Conservation (phyloP, 2,797 vertebrate genomes). For the Macropodus opercularis region DNA sequence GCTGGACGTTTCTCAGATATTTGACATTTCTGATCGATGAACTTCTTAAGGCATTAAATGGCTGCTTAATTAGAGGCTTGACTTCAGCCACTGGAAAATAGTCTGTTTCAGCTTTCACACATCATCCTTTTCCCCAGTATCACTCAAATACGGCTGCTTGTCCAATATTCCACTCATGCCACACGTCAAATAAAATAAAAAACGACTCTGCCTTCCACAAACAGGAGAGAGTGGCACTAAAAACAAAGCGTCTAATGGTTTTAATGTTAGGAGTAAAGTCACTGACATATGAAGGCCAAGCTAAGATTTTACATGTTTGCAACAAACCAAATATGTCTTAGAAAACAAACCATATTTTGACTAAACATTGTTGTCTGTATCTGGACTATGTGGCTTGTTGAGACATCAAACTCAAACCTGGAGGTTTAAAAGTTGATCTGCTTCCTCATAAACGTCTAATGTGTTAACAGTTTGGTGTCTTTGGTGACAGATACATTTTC, state of each 20-base stretch:
- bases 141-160: slow-evolving; percentile 5
- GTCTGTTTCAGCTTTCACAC: slow-evolving; percentile 46
- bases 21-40: slow-evolving; percentile 72
- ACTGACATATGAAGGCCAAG: too few species aligned
- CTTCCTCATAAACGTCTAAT: slow-evolving; percentile 63
- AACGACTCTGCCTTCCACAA: not conserved
- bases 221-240: not conserved
- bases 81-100: slow-evolving; percentile 58
- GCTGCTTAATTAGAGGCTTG: slow-evolving; percentile 69
- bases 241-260: not conserved
- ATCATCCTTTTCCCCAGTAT: slow-evolving; percentile 17
- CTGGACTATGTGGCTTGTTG: too few species aligned
- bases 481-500: slow-evolving; percentile 43
- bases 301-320: too few species aligned
- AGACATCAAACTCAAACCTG: slow-evolving; percentile 20
- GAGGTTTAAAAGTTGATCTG: slow-evolving; percentile 29
- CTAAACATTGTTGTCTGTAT: too few species aligned
- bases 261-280: too few species aligned
- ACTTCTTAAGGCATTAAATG: slow-evolving; percentile 60
- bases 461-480: slow-evolving; percentile 61
- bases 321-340: too few species aligned
- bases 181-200: slow-evolving; percentile 7
- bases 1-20: slow-evolving; percentile 37
- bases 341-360: too few species aligned
- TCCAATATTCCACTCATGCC: slow-evolving; percentile 2